phyloP scores from a whole-genome alignment of 2,888 invertebrate species.

The Epinotia nisella region DNA sequence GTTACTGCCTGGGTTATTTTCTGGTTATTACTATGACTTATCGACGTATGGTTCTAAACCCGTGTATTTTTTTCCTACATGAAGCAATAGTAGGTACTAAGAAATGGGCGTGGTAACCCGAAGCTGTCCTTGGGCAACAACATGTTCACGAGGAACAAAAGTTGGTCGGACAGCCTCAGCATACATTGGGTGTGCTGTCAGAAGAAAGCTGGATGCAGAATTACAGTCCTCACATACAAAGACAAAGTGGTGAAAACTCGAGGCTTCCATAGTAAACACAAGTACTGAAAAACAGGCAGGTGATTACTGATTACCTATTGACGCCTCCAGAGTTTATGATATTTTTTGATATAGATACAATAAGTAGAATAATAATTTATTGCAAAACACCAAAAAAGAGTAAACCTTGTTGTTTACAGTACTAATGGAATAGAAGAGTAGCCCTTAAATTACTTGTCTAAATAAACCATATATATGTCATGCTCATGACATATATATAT shows the following conservation, averaged over 20 bases:
- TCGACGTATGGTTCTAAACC: too few species aligned
- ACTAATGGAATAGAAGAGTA: too few species aligned
- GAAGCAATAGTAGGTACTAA: conserved; percentile 1
- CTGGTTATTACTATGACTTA: not conserved
- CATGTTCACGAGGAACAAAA: conserved; percentile 50
- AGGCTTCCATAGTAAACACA: not conserved
- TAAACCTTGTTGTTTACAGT: too few species aligned
- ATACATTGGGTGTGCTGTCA: conserved; percentile 53
- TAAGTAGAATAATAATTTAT: too few species aligned
- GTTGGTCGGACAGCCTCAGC: conserved; percentile 48
- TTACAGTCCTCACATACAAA: conserved; percentile 16
- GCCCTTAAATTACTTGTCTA: too few species aligned
- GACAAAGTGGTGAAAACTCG: conserved; percentile 7
- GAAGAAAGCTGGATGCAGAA: conserved; percentile 48
- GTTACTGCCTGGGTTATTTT: not conserved
- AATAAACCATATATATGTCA: too few species aligned
- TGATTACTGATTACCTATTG: not conserved
- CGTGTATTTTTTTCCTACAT: not conserved
- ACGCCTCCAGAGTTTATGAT: too few species aligned
- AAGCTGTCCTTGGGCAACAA: conserved; percentile 51
- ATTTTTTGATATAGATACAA: not conserved
- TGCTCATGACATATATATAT: too few species aligned
- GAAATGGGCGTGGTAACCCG: conserved; percentile 45
- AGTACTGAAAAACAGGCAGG: not conserved
- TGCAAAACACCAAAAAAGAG: too few species aligned